Percentiles rank a stretch among this genome's conserved stretches.
Conservation (phyloP, 2,113 vertebrate species). For the Gallinago jamesoni region DNA sequence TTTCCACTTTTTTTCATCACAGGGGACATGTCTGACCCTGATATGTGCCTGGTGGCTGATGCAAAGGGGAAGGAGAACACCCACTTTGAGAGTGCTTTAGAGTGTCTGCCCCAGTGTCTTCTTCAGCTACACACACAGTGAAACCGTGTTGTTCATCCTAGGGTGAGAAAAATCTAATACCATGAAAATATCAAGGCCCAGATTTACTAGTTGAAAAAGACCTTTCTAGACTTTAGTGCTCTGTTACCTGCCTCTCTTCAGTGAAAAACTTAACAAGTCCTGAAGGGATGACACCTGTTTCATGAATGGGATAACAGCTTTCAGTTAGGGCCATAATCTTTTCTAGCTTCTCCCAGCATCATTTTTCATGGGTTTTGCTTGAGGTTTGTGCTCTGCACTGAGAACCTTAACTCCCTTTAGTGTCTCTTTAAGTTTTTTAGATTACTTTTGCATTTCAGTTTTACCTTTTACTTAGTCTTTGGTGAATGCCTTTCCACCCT, state of each 20-base stretch:
- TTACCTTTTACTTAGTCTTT: not conserved
- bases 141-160: not conserved
- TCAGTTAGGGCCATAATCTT: not conserved
- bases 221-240: not conserved
- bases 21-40: not conserved
- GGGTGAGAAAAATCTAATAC: not conserved
- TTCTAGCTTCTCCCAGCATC: not conserved
- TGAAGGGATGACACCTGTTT: not conserved
- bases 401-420: not conserved
- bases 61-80: not conserved
- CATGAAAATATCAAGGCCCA: not conserved
- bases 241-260: not conserved
- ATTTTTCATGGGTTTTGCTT: not conserved
- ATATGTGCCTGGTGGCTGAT: not conserved
- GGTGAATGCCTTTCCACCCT: not conserved
- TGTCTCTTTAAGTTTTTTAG: not conserved
- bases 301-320: not conserved
- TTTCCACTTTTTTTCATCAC: not conserved
- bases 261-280: not conserved
- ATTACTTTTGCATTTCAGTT: not conserved
- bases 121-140: not conserved
- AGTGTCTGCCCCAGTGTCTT: not conserved
- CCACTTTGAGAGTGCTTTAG: not conserved
- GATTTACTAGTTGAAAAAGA: not conserved
- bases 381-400: not conserved